phyloP scores from a whole-genome alignment of 1,140 invertebrate species.

The Fopius arisanus region DNA sequence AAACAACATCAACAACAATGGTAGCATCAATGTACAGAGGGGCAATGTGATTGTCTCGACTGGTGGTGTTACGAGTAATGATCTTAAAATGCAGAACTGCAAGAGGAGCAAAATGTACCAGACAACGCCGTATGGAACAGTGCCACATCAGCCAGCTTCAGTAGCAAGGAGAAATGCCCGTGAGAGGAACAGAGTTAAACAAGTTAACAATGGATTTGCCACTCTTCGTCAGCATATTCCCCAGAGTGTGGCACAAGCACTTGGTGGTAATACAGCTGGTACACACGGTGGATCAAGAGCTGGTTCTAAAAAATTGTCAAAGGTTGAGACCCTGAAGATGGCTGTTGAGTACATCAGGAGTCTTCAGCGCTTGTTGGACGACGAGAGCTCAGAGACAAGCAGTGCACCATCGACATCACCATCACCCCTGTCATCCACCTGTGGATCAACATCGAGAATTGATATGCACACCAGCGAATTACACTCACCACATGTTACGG shows the following conservation, averaged over 20 bases:
- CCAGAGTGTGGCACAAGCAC: slow-evolving; percentile 74
- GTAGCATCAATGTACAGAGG: slow-evolving; percentile 44
- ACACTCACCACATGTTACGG: slow-evolving; percentile 32
- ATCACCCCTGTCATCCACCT: slow-evolving; percentile 40
- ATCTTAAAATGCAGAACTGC: slow-evolving; percentile 42
- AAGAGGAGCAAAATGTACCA: slow-evolving; percentile 57
- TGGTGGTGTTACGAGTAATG: slow-evolving; percentile 33
- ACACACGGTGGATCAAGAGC: slow-evolving; percentile 73
- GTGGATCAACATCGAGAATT: slow-evolving; percentile 36
- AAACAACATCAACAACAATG: slow-evolving; percentile 18
- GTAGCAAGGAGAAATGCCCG: slow-evolving; percentile 91
- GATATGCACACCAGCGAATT: slow-evolving; percentile 30
- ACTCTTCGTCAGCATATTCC: slow-evolving; percentile 89
- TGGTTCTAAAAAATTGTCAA: slow-evolving; percentile 84
- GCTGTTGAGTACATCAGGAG: slow-evolving; percentile 95
- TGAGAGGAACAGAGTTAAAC: slow-evolving; percentile 92
- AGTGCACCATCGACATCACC: slow-evolving; percentile 39
- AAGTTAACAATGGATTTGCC: slow-evolving; percentile 94
- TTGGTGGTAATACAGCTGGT: slow-evolving; percentile 57
- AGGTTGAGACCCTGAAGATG: slow-evolving; percentile 92
- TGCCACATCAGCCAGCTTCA: slow-evolving; percentile 75
- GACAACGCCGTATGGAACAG: slow-evolving; percentile 59
- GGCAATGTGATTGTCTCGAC: slow-evolving; percentile 59
- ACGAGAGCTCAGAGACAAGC: slow-evolving; percentile 65
- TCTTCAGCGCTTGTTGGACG: slow-evolving; percentile 83